Evolutionary conservation across 2,797 vertebrate genomes (phyloP).

Genomic region (Catamblyrhynchus diadema): DNA sequence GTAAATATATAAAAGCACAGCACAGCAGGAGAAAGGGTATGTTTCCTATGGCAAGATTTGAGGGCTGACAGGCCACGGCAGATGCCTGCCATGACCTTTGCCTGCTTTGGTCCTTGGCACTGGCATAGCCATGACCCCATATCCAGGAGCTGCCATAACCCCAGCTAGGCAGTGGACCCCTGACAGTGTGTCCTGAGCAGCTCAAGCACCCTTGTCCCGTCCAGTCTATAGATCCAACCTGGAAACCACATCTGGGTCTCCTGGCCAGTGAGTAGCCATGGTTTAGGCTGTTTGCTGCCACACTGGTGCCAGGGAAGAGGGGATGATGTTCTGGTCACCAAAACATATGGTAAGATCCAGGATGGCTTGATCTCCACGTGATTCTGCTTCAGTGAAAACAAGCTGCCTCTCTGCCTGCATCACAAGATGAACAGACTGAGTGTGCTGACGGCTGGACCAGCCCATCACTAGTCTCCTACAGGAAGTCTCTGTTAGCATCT

Average conservation of each 20-base stretch:
- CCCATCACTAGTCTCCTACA: neutral
- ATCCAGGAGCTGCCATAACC: neutral
- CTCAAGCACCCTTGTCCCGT: rapidly evolving
- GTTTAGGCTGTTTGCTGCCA: neutral
- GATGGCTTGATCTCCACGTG: neutral
- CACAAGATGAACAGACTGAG: neutral
- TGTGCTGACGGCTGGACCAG: neutral
- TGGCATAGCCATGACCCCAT: rapidly evolving
- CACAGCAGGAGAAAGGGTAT: neutral
- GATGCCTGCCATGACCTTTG: neutral
- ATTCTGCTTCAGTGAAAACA: neutral
- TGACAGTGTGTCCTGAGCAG: rapidly evolving
- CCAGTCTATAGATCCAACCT: rapidly evolving
- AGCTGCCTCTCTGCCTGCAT: neutral
- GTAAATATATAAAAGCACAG: neutral
- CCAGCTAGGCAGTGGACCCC: rapidly evolving
- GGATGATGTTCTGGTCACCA: neutral
- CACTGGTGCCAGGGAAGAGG: neutral
- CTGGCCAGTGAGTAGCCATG: rapidly evolving
- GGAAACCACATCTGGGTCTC: rapidly evolving
- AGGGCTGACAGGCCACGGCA: neutral
- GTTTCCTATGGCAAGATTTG: neutral
- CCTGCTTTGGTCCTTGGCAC: neutral
- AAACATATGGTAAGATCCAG: neutral
- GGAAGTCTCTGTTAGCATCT: rapidly evolving